Base-by-base conservation (phyloP, 2,888 invertebrate species). In the Nomada fucata region DNA sequence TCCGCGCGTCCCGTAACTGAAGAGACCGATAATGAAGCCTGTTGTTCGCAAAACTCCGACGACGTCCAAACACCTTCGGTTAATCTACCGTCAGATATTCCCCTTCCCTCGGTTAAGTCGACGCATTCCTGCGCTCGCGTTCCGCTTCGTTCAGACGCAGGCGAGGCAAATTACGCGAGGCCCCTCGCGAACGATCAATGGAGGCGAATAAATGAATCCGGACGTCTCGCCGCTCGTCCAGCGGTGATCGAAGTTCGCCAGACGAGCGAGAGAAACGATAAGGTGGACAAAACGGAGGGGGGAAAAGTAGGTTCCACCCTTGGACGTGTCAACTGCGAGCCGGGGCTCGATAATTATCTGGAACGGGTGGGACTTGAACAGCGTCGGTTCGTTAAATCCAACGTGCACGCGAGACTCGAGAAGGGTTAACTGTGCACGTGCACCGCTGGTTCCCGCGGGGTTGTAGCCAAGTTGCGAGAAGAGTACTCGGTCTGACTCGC, bases 301-400 rank as follows among this genome's bases (percentile, higher is more conserved):
- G 52, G 15, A 57, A n/a, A 57, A 52, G 60, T 68, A 50, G 44
- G 78, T 65, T 47, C 13, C 59, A 53, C 36, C 59, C 13, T 50
- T 20, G 44, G 63, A 79, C 70, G 79, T 68, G 72, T 71, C 50
- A 68, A 79, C 69, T 57, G 64, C 57, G 53, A 55, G 52, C 29
- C 59, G 26, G 67, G 61, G 26, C 79, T 60, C 74, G 74, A 81
- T 81, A 81, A 81, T 81, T 80, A 79, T 81, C 79, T 55, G 63
- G 80, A 73, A 71, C 42, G 69, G 47, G 72, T 11, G 18, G 53
- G 69, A 69, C 52, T 65, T 68, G 69, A 81, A 74, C 81, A 69
- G 53, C 80, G 74, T 74, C 69, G 80, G 81, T 80, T 81, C 74
- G 81, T 81, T 81, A 81, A 81, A 79, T 81, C n/a, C 69, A 55